Evolutionary conservation across 2,797 vertebrate genomes (phyloP), one percentile per base, ranked within the genome.

Genomic region (Coendou prehensilis): DNA sequence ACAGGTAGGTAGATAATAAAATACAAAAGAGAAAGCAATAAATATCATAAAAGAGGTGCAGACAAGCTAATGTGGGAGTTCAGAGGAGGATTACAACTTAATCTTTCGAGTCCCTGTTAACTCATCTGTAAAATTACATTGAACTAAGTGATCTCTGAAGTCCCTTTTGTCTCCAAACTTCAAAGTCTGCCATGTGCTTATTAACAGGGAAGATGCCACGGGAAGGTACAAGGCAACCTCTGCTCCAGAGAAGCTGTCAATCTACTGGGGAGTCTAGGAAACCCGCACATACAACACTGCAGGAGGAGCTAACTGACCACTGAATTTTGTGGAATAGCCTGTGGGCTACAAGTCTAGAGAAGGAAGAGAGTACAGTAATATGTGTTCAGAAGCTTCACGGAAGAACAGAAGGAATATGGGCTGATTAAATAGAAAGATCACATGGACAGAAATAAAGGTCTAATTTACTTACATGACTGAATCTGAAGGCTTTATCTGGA

Each of bases 1-100:
- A 89, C 94, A 85, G 69, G 92, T 50, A 76, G 92, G 87, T 86
- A 95, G 93, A 50, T 15, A 20, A 95, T 88, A 17, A 91, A 76
- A 30, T 45, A 61, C 17, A 85, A 71, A 81, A 61, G 6, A 59
- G 85, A 87, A 83, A 93, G 75, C 61, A 89, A 80, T 67, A 93
- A 90, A 83, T 33, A 41, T n/a, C n/a, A 57, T 22, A 37, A 80
- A 82, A 80, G 81, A 95, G 45, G 30, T 41, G 79, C 67, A 93
- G 28, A 76, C 52, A 57, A 88, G 79, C 69, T 64, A 75, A 80
- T 6, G 47, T 81, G 75, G 75, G 82, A 37, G 59, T 89, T 95
- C 69, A 89, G 76, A 95, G 93, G 61, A 90, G 61, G 83, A 82
- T 59, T 59, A 6, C 28, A 45, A 56, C 8, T n/a, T 91, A 10